Conservation (phyloP, 1,140 invertebrate species). For the Holotrichia oblita region DNA sequence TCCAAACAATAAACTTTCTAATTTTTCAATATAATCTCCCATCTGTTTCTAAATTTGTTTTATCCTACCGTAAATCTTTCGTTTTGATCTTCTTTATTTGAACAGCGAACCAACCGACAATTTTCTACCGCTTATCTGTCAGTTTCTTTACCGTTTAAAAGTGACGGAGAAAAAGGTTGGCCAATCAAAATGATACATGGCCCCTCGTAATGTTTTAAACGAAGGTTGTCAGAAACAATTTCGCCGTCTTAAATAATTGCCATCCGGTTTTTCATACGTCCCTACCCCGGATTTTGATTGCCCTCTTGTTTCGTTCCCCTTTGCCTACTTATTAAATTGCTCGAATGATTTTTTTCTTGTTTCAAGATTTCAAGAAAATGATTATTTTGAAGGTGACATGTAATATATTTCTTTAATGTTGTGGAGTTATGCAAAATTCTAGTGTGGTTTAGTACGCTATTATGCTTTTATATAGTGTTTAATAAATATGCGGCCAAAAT, state of each 20-base stretch:
- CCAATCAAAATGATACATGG: conserved; percentile 12
- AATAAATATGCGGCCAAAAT: no score
- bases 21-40: neutral
- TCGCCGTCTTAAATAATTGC: neutral
- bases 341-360: no score
- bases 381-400: no score
- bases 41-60: neutral
- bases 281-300: no score
- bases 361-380: no score
- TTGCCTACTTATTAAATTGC: no score
- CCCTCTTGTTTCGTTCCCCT: no score
- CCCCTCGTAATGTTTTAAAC: neutral
- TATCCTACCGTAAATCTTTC: neutral
- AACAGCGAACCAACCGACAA: neutral
- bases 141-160: neutral
- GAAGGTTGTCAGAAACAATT: conserved; percentile 20
- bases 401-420: no score
- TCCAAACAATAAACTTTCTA: neutral
- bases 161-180: neutral
- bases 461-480: no score
- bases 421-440: no score
- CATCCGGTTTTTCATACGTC: neutral
- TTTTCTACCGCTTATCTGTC: neutral
- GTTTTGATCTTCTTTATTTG: neutral
- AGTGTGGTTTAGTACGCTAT: no score